Evolutionary conservation across 2,797 vertebrate species (phyloP).

Genomic region (Clarias laeviceps): DNA sequence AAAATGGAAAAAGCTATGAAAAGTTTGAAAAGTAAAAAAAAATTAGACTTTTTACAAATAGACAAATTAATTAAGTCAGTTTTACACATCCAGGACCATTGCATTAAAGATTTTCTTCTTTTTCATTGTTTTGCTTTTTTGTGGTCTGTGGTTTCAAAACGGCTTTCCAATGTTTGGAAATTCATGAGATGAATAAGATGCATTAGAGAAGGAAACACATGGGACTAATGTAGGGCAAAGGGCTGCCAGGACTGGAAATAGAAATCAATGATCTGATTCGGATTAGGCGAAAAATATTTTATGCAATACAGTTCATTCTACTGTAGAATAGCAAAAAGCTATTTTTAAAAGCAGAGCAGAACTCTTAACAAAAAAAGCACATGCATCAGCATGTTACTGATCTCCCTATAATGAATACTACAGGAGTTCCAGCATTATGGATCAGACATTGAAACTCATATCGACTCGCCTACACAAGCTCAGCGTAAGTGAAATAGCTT

Average conservation of each 20-base stretch:
- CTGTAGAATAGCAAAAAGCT: neutral
- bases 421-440: neutral
- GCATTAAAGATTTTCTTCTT: neutral
- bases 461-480: neutral
- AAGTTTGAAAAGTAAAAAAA: neutral
- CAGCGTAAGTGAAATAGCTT: neutral
- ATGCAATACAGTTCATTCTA: neutral
- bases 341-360: neutral
- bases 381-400: neutral
- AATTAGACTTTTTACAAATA: too few relatives aligned
- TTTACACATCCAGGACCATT: neutral
- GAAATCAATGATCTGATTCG: neutral
- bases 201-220: neutral
- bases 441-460: neutral
- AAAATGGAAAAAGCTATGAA: neutral
- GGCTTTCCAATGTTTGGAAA: neutral
- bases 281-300: neutral
- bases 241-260: neutral
- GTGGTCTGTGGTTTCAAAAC: neutral
- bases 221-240: neutral
- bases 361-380: neutral
- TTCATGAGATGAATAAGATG: conserved; percentile 3
- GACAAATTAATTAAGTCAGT: neutral
- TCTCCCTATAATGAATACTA: neutral
- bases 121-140: neutral